A percentile compares a stretch with the other conserved stretches of the same genome.
These are phyloP conservation scores for Otis tarda DNA, from an alignment of 2,113 vertebrate species.

Conservation along the genomic window DNA sequence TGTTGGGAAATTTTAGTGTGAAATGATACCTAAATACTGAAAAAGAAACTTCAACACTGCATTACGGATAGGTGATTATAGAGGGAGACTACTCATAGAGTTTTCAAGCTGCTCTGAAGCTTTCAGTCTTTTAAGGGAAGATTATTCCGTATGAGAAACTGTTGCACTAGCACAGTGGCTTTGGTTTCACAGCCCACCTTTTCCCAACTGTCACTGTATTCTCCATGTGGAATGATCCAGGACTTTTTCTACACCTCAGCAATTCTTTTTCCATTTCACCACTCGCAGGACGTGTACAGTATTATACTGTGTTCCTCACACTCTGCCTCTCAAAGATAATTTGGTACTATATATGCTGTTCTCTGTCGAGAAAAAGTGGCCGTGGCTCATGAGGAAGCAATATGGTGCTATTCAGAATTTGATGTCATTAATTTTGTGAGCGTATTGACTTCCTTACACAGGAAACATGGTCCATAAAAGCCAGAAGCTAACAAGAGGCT, in stretches of 20 bases:
- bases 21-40: background rate
- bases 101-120: background rate
- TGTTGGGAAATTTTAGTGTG: background rate
- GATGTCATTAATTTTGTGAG: background rate
- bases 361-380: background rate
- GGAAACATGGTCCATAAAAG: conserved; percentile 30
- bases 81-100: background rate
- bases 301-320: background rate
- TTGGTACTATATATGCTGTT: background rate
- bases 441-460: background rate
- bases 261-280: background rate
- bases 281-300: fast-evolving
- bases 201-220: background rate
- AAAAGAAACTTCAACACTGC: background rate
- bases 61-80: background rate
- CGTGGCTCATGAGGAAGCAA: background rate
- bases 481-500: background rate
- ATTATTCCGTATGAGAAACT: background rate
- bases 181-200: background rate
- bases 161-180: background rate
- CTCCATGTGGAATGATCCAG: background rate
- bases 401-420: background rate
- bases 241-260: background rate
- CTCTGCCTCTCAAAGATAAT: background rate
- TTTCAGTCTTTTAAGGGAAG: background rate